Conservation (phyloP, 2,888 invertebrate genomes). For the Calameuta filiformis region DNA sequence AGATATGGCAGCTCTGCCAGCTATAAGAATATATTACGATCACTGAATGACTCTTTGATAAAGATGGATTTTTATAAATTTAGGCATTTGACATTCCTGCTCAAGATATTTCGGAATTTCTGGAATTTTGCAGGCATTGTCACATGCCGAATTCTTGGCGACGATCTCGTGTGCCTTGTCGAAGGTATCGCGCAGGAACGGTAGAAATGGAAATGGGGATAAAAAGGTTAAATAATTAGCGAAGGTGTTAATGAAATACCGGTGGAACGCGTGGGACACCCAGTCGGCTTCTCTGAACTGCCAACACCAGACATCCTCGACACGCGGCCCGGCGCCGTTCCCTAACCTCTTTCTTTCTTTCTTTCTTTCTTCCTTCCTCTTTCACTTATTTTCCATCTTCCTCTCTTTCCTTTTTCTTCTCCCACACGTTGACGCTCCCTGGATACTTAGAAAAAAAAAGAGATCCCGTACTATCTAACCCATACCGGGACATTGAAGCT, state of each 20-base stretch:
- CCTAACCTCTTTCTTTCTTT: conserved; percentile 28
- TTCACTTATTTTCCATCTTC: not conserved
- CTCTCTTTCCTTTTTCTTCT: conserved; percentile 23
- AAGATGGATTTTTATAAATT: not conserved
- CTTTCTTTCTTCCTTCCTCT: not conserved
- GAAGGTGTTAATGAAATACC: conserved; percentile 67
- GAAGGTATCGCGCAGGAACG: not conserved
- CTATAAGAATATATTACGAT: not conserved
- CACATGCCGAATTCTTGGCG: not conserved
- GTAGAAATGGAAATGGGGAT: conserved; percentile 7
- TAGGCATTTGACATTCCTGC: not conserved
- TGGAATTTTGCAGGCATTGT: not conserved
- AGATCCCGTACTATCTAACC: not conserved
- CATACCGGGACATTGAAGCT: not conserved
- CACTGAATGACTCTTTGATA: no score
- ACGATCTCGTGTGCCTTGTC: not conserved
- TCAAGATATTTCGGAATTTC: not conserved
- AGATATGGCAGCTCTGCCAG: not conserved
- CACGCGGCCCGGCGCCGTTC: conserved; percentile 64
- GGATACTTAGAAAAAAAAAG: not conserved
- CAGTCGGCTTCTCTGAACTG: conserved; percentile 65
- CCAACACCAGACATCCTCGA: conserved; percentile 61
- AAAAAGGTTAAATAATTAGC: conserved; percentile 64
- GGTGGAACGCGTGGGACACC: conserved; percentile 62
- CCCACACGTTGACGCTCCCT: not conserved